phyloP scores from a whole-genome alignment of 2,113 vertebrate species.

The Madoqua kirkii region DNA sequence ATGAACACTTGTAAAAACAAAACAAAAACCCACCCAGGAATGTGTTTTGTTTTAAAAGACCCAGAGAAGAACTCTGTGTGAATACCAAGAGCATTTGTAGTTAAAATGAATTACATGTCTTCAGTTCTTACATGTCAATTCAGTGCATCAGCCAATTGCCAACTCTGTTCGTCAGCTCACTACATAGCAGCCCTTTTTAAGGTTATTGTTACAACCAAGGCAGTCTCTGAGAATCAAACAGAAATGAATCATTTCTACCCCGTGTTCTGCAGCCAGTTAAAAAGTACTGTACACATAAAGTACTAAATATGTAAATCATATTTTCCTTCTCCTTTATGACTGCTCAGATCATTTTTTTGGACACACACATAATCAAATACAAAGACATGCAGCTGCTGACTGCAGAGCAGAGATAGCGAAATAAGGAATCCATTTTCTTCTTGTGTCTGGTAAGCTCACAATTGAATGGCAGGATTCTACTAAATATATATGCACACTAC shows the following conservation, averaged over 20 bases:
- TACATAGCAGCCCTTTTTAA: constrained; percentile 59
- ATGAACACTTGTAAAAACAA: constrained; percentile 65
- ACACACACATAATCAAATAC: constrained; percentile 81
- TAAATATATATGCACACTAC: constrained; percentile 17
- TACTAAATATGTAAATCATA: constrained; percentile 85
- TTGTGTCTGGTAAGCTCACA: constrained; percentile 74
- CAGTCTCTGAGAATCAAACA: constrained; percentile 70
- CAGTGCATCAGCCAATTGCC: constrained; percentile 65
- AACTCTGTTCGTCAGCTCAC: constrained; percentile 58
- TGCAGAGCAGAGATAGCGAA: constrained; percentile 82
- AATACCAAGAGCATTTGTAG: constrained; percentile 66
- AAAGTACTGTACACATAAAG: constrained; percentile 74
- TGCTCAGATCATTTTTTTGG: constrained; percentile 79
- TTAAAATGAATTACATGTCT: constrained; percentile 65
- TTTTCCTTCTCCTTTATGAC: constrained; percentile 80
- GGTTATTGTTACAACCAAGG: constrained; percentile 69
- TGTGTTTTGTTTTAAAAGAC: constrained; percentile 71
- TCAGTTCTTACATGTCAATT: constrained; percentile 57
- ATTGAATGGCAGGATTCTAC: constrained; percentile 66
- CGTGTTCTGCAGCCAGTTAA: constrained; percentile 74
- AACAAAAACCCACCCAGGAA: constrained; percentile 70
- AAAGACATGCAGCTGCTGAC: constrained; percentile 79
- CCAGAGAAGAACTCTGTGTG: constrained; percentile 53
- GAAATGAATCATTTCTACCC: constrained; percentile 70
- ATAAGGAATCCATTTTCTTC: constrained; percentile 75